These are phyloP conservation scores for Zaprionus capensis DNA, from an alignment of 1,140 invertebrate species.

Conservation along the genomic window DNA sequence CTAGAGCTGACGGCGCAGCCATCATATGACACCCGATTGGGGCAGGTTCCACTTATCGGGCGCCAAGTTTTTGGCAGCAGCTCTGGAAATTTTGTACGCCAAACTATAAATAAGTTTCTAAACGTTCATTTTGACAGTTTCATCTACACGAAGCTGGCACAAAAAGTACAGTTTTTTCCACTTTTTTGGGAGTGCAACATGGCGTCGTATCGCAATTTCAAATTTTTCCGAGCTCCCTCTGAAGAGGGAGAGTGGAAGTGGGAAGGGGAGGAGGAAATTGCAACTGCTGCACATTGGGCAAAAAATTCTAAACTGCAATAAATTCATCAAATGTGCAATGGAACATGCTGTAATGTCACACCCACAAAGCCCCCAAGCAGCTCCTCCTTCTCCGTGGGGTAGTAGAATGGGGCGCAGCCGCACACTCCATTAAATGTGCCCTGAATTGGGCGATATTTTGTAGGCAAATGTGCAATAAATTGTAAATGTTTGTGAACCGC, in stretches of 20 bases:
- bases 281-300: conserved; percentile 73
- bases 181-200: conserved; percentile 22
- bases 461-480: conserved; percentile 83
- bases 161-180: conserved; percentile 27
- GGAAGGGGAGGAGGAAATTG: conserved; percentile 37
- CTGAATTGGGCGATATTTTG: conserved; percentile 79
- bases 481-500: conserved; percentile 72
- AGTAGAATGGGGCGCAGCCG: conserved; percentile 14
- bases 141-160: conserved; percentile 54
- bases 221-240: conserved; percentile 32
- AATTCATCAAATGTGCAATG: conserved; percentile 84
- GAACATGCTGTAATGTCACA: conserved; percentile 83
- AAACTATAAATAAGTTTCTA: conserved; percentile 79
- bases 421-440: conserved; percentile 62
- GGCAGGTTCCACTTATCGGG: conserved; percentile 19
- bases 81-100: conserved; percentile 43
- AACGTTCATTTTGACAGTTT: conserved; percentile 77
- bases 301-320: conserved; percentile 84
- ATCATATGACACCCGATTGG: conserved; percentile 7
- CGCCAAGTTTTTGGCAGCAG: conserved; percentile 41
- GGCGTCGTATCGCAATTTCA: conserved; percentile 48
- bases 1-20: conserved; percentile 20
- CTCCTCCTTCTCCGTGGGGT: neutral
- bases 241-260: neutral
- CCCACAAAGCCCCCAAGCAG: conserved; percentile 50